Conservation (phyloP, 2,888 invertebrate species). For the Cerastoderma edule region DNA sequence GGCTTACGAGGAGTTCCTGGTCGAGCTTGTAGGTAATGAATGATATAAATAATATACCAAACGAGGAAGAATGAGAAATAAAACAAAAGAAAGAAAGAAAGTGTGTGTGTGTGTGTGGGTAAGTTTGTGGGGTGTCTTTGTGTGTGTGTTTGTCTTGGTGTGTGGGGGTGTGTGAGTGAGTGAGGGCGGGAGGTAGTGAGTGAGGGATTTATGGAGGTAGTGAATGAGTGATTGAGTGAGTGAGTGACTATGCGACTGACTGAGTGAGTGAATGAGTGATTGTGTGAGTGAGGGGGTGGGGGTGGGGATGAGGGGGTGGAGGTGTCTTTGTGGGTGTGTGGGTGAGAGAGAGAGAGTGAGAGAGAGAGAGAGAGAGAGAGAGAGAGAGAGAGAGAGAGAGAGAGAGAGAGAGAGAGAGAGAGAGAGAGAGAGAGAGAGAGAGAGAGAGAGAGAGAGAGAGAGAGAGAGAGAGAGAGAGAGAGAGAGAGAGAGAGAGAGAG, state of each 20-base stretch:
- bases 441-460: slow-evolving; percentile 1
- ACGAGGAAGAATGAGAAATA: too few species aligned
- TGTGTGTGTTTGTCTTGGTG: too few species aligned
- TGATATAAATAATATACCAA: too few species aligned
- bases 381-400: slow-evolving; percentile 1
- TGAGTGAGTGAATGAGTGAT: neutral
- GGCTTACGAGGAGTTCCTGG: too few species aligned
- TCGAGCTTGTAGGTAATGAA: too few species aligned
- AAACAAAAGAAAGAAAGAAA: too few species aligned
- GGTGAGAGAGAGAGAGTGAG: neutral
- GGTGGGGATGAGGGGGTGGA: neutral
- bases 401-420: slow-evolving; percentile 1
- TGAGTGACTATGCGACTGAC: neutral
- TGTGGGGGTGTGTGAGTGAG: neutral
- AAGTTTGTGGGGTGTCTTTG: too few species aligned
- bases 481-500: neutral
- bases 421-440: slow-evolving; percentile 1
- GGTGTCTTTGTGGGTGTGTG: neutral
- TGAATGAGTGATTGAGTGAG: neutral
- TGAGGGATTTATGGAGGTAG: neutral
- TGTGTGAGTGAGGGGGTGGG: neutral
- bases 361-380: neutral
- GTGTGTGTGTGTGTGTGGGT: too few species aligned
- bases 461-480: neutral
- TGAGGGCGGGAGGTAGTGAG: neutral